Evolutionary conservation across 2,797 vertebrate genomes (phyloP).

Genomic region (Cyprinodon diabolis): DNA sequence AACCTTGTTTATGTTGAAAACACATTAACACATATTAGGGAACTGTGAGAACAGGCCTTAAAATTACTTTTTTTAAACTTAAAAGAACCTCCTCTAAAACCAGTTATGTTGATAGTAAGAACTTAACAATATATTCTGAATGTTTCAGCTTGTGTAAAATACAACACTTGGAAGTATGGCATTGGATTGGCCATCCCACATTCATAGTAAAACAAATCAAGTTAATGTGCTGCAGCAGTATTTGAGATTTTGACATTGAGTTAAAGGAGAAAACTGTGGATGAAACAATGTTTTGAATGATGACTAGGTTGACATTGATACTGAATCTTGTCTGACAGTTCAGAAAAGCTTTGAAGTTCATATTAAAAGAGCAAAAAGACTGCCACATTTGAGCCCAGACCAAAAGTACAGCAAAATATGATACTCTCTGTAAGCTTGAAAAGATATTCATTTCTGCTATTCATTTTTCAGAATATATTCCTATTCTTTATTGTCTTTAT

Average conservation of each 20-base stretch:
- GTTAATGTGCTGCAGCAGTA: conserved; percentile 4
- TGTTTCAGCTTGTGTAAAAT: conserved; percentile 6
- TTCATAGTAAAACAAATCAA: conserved; percentile 13
- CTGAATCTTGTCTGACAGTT: conserved; percentile 31
- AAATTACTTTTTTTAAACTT: not conserved
- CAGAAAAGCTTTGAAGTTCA: conserved; percentile 45
- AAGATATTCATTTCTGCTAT: conserved; percentile 28
- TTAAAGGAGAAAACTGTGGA: conserved; percentile 2
- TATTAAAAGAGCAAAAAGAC: conserved; percentile 39
- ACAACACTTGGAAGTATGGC: conserved; percentile 15
- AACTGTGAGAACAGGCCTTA: not conserved
- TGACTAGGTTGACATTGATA: conserved; percentile 34
- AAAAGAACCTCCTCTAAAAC: not conserved
- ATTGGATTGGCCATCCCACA: not conserved
- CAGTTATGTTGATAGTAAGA: not conserved
- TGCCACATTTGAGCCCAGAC: conserved; percentile 11
- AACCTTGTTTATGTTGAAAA: not conserved
- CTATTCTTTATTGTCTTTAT: not conserved
- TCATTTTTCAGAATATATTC: conserved; percentile 2
- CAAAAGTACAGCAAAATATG: conserved; percentile 12
- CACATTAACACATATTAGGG: not conserved
- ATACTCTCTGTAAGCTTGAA: conserved; percentile 31
- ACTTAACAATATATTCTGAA: not conserved
- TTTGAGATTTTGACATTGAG: conserved; percentile 12
- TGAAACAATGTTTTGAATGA: conserved; percentile 31